Evolutionary conservation across 1,140 invertebrate genomes (phyloP), one percentile per base, ranked within the genome.

Genomic region (Tigriopus japonicus): DNA sequence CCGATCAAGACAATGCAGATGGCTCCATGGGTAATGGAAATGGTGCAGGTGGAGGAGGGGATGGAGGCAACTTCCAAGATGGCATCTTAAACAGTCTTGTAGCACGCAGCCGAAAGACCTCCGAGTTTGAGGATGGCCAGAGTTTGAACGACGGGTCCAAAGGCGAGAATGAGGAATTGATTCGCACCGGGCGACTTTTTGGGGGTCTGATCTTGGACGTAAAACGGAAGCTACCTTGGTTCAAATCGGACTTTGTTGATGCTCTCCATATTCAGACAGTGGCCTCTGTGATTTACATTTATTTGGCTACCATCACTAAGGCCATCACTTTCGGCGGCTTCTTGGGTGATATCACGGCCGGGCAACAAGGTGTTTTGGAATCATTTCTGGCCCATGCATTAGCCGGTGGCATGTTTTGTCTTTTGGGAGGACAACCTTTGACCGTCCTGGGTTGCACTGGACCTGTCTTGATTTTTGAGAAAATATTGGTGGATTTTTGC

Each of bases 181-280:
- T 83, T 0, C 75, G 93, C 70, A 84, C 81, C 52, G 94, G 93
- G 51, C 77, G 77, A 63, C 71, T 91, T 6, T 95, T 92, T 71
- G 91, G 91, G 23, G 91, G 91, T 28, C 74, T 96, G 56, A 78
- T 88, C 15, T 89, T 91, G 71, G 95, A 98, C 69, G 70, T 98
- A 0, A 91, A 90, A 71, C 75, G 94, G 54, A 98, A 98, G 77
- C 70, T 74, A 0, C 90, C 90, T 0, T 95, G 83, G 77, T 84
- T 76, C 67, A 52, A 66, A 3, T 42, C 52, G n/a, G 28, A 61
- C 35, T 61, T 61, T 42, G 10, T 10, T 1, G 59, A 61, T 42
- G 59, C 49, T 6, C 35, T 61, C 21, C 59, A 61, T 42, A 54
- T 61, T 12, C n/a, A 66, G 62, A 72, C 69, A 62, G 52, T 75